A percentile compares a stretch with the other conserved stretches of the same genome.
phyloP scores from a whole-genome alignment of 2,888 invertebrate genomes.

The Leucophenga montana region DNA sequence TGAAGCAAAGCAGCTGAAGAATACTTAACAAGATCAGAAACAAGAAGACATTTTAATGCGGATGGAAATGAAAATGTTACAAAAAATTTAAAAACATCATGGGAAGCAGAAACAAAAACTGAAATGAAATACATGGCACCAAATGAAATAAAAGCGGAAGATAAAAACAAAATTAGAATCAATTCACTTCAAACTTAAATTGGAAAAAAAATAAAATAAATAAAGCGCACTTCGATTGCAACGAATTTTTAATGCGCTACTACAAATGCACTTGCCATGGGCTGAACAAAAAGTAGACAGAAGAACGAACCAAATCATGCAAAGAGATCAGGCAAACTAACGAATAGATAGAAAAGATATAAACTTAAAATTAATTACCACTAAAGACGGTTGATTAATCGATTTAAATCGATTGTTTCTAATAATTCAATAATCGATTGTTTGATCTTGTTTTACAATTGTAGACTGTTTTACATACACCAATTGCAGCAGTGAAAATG shows the following conservation, averaged over 20 bases:
- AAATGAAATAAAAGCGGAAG: constrained; percentile 22
- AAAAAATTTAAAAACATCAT: not conserved
- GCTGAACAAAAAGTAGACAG: no score
- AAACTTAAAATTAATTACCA: no score
- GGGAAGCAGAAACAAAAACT: not conserved
- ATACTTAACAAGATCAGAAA: constrained; percentile 24
- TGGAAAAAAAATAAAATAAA: not conserved
- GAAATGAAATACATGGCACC: not conserved
- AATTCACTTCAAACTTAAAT: constrained; percentile 25
- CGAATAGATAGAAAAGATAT: not conserved
- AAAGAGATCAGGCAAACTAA: not conserved
- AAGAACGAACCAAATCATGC: not conserved
- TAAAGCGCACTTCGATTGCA: not conserved
- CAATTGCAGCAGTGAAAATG: no score
- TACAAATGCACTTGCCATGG: no score
- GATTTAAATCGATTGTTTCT: no score
- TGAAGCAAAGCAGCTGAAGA: not conserved
- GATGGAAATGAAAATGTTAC: constrained; percentile 22
- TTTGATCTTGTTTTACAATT: no score
- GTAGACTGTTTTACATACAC: no score
- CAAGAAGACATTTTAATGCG: constrained; percentile 26
- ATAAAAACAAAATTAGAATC: constrained; percentile 25
- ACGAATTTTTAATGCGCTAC: not conserved
- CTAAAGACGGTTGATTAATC: no score
- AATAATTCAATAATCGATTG: no score